These are phyloP conservation scores for Cathartes aura DNA, from an alignment of 2,113 vertebrate genomes.

Conservation along the genomic window DNA sequence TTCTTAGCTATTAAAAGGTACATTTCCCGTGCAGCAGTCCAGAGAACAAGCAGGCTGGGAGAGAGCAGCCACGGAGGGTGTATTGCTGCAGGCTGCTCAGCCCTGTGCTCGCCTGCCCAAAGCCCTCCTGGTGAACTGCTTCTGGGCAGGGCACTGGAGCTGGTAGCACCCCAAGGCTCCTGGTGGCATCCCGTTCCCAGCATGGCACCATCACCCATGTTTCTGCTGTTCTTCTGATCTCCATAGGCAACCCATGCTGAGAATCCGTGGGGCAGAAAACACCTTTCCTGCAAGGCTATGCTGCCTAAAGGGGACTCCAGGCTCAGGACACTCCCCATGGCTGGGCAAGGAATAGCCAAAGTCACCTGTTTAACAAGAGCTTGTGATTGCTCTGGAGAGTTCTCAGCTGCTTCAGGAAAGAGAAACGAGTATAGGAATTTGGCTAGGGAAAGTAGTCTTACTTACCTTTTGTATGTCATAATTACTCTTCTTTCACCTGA, in stretches of 20 bases:
- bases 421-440: background rate
- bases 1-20: background rate
- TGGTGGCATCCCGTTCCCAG: background rate
- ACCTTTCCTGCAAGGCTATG: background rate
- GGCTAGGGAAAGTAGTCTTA: background rate
- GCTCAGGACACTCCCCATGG: background rate
- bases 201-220: accelerated
- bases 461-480: background rate
- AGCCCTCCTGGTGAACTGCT: background rate
- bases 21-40: background rate
- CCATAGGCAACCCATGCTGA: background rate
- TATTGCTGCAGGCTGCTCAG: background rate
- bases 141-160: background rate
- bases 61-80: background rate
- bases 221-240: background rate
- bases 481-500: background rate
- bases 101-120: background rate
- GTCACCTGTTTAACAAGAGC: background rate
- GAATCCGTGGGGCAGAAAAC: background rate
- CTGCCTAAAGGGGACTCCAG: background rate
- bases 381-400: background rate
- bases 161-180: background rate
- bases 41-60: background rate
- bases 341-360: background rate
- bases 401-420: background rate